Evolutionary conservation across 1,140 invertebrate genomes (phyloP).

Genomic region (Theocolax elegans): DNA sequence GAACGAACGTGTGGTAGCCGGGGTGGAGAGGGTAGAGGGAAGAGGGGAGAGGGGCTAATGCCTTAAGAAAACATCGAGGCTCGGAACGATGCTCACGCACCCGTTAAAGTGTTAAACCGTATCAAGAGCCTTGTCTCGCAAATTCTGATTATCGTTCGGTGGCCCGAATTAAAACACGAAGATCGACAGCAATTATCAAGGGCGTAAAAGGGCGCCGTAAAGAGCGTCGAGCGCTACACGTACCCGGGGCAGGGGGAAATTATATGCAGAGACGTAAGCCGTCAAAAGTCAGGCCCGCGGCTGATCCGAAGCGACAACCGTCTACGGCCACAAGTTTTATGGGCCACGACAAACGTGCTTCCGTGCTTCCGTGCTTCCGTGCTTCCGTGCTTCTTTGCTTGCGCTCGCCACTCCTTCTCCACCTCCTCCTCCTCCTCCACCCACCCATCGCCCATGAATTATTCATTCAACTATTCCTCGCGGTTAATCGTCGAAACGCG

Average conservation of each 20-base stretch:
- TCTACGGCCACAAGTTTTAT: background rate
- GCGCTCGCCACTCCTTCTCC: no score
- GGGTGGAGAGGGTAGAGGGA: no score
- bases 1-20: no score
- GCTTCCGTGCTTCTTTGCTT: no score
- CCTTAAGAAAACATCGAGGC: no score
- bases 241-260: background rate
- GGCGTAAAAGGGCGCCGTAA: constrained; percentile 1
- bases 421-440: no score
- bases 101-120: no score
- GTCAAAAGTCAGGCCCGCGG: background rate
- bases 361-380: no score
- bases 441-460: constrained; percentile 25
- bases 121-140: background rate
- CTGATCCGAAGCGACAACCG: constrained; percentile 14
- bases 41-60: no score
- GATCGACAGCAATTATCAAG: background rate
- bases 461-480: constrained; percentile 29
- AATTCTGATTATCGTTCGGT: constrained; percentile 10
- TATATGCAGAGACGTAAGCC: constrained; percentile 11
- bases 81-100: no score
- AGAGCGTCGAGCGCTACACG: background rate
- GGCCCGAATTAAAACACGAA: background rate
- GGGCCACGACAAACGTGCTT: constrained; percentile 6
- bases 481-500: constrained; percentile 20